Evolutionary conservation across 2,888 invertebrate species (phyloP), one percentile per base, ranked within the genome.

Genomic region (Busseola fusca): DNA sequence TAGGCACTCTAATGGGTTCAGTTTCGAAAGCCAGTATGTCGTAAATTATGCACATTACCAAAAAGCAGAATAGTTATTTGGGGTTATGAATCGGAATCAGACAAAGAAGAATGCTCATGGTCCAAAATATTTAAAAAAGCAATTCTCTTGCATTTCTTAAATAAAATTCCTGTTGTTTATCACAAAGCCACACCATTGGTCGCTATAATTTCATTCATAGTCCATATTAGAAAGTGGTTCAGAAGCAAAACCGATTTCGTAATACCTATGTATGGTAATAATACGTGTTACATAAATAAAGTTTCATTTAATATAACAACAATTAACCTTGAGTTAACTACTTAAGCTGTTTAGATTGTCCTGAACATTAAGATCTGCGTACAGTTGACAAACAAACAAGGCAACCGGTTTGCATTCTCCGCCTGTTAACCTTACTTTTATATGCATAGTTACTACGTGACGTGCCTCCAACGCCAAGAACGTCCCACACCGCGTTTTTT

Each of bases 401-500:
- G 52, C n/a, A 76, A 86, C 82, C 79, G 82, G 84, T 84, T 82
- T 67, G 73, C 86, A 77, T 77, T 84, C 84, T 77, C 86, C 72
- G 54, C 65, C 50, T 50, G 74, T 64, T 86, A 82, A 79, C 84
- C 84, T 84, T 86, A 80, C 80, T 71, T 82, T 72, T 66, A 72
- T 52, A 81, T 58, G 64, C 64, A 58, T 72, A 72, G 56, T 69
- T 60, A 63, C n/a, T 64, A 73, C 67, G 74, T 81, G 76, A 81
- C 74, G 77, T 60, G 60, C 54, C 45, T 64, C 56, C 60, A 58
- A 72, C 69, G 76, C 72, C 64, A 69, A 56, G 54, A 60, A 71
- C 52, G 69, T 45, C 71, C 63, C 65, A 70, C 70, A 69, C 4
- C 14, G 12, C 30, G 34, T 62, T 63, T 64, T 60, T 73, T 68